Conservation (phyloP, 64 coral and sea anemone genomes). For the Pachyseris speciosa region DNA sequence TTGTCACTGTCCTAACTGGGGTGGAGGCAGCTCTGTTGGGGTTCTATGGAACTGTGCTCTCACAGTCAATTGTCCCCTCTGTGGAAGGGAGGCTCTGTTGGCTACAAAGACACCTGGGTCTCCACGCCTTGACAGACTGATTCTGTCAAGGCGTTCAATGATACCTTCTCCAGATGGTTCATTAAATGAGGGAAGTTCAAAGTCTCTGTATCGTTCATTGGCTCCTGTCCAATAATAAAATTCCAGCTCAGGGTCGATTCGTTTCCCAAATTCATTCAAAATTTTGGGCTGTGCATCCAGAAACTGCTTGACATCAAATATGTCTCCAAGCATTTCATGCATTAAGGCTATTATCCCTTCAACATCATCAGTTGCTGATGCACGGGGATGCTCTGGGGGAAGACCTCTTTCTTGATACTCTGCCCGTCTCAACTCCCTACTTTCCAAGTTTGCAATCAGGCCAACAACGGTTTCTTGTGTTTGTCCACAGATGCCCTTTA, state of each 20-base stretch:
- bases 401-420: constrained; percentile 41
- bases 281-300: constrained; percentile 38
- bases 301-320: constrained; percentile 57
- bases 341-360: constrained; percentile 64
- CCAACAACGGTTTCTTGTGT: constrained; percentile 65
- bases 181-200: constrained; percentile 48
- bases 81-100: constrained; percentile 69
- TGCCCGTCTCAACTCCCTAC: neutral
- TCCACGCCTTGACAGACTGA: constrained; percentile 27
- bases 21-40: constrained; percentile 25
- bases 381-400: constrained; percentile 54
- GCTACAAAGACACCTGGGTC: constrained; percentile 84
- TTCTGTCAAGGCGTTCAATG: constrained; percentile 28
- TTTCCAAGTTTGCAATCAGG: constrained; percentile 51
- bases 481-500: constrained; percentile 72
- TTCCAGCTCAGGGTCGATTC: constrained; percentile 17
- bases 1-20: neutral
- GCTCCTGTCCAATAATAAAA: constrained; percentile 57
- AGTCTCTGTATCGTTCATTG: constrained; percentile 29
- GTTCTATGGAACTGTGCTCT: constrained; percentile 27
- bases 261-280: constrained; percentile 53
- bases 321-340: constrained; percentile 47
- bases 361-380: constrained; percentile 80
- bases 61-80: constrained; percentile 31
- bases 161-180: constrained; percentile 15